These are phyloP conservation scores for Psix sp. DNA, from an alignment of 1,140 invertebrate genomes.

Conservation along the genomic window DNA sequence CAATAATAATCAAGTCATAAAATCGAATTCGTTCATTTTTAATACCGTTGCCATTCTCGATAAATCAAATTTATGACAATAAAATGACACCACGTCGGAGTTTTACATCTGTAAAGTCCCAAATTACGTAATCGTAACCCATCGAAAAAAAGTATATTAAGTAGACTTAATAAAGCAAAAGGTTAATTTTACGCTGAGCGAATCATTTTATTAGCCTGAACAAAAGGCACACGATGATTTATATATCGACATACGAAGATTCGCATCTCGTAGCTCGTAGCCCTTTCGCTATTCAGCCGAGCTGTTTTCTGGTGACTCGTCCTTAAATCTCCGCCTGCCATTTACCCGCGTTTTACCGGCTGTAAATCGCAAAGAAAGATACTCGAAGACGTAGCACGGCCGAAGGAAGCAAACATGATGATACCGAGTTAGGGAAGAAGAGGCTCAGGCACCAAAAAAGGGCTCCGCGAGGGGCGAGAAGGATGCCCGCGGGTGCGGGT, in stretches of 20 bases:
- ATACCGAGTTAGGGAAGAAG: conserved; percentile 36
- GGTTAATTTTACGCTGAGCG: conserved; percentile 64
- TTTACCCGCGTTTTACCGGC: conserved; percentile 62
- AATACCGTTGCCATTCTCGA: too few species aligned
- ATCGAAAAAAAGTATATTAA: conserved; percentile 34
- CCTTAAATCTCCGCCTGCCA: conserved; percentile 61
- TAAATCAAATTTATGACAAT: too few species aligned
- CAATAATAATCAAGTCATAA: too few species aligned
- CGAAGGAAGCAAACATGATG: conserved; percentile 50
- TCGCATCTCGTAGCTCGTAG: conserved; percentile 46
- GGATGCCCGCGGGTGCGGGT: conserved; percentile 73
- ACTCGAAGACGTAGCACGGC: conserved; percentile 47
- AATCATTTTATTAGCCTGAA: conserved; percentile 60
- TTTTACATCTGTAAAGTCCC: background rate
- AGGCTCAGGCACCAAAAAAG: conserved; percentile 50
- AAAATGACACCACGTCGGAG: too few species aligned
- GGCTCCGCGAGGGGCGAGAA: conserved; percentile 59
- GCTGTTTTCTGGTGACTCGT: conserved; percentile 61
- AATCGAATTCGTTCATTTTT: too few species aligned
- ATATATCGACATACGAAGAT: conserved; percentile 48
- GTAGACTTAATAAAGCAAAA: too few species aligned
- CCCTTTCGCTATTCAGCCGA: conserved; percentile 55
- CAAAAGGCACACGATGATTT: conserved; percentile 57
- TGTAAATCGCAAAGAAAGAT: conserved; percentile 61
- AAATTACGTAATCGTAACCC: conserved; percentile 24